These are phyloP conservation scores for Carassius gibelio DNA, from an alignment of 2,113 vertebrate genomes.

Conservation along the genomic window DNA sequence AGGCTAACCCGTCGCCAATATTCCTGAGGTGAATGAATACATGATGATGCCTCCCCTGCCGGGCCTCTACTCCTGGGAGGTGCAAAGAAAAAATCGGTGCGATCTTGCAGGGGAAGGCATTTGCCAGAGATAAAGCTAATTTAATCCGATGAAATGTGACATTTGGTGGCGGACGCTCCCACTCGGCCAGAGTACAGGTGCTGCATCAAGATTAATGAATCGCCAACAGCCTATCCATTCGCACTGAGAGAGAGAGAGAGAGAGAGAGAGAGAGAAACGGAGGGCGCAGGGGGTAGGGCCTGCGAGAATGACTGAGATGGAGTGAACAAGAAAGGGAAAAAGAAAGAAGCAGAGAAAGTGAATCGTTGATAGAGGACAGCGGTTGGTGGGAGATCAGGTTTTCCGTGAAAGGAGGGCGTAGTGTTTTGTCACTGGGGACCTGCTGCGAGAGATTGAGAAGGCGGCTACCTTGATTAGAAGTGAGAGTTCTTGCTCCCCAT, in stretches of 20 bases:
- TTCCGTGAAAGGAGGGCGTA: background rate
- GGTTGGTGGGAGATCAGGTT: slow-evolving; percentile 57
- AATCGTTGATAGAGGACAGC: slow-evolving; percentile 56
- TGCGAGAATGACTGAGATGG: background rate
- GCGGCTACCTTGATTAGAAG: slow-evolving; percentile 72
- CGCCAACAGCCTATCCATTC: slow-evolving; percentile 73
- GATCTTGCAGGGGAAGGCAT: slow-evolving; percentile 65
- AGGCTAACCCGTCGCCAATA: slow-evolving; percentile 39
- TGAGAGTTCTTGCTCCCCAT: slow-evolving; percentile 47
- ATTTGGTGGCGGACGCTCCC: slow-evolving; percentile 50
- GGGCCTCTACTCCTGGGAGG: slow-evolving; percentile 59
- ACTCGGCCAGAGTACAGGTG: slow-evolving; percentile 64
- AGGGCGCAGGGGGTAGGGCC: slow-evolving; percentile 9
- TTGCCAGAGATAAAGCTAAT: slow-evolving; percentile 61
- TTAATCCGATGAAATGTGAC: slow-evolving; percentile 56
- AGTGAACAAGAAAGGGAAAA: slow-evolving; percentile 16
- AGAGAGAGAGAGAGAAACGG: slow-evolving; percentile 46
- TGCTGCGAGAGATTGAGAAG: slow-evolving; percentile 55
- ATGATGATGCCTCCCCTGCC: slow-evolving; percentile 47
- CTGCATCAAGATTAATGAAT: slow-evolving; percentile 76
- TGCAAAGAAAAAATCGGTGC: slow-evolving; percentile 57
- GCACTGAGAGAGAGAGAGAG: slow-evolving; percentile 65
- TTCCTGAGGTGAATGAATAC: slow-evolving; percentile 46
- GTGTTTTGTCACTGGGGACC: slow-evolving; percentile 19
- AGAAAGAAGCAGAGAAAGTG: slow-evolving; percentile 8